Conservation (phyloP, 2,797 vertebrate genomes). For the Carapus acus region DNA sequence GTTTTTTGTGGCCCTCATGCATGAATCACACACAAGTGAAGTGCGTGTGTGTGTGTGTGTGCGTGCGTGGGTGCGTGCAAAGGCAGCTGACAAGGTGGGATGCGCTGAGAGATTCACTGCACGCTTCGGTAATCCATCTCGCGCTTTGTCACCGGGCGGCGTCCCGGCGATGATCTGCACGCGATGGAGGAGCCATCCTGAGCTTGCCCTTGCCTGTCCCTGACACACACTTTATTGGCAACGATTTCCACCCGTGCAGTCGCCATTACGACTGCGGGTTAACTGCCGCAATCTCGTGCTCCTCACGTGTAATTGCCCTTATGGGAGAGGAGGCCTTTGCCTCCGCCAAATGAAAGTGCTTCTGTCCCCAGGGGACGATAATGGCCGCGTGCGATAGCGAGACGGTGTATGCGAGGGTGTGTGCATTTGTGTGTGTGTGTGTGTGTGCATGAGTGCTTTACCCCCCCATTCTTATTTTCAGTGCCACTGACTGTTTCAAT, state of each 20-base stretch:
- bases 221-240: slow-evolving; percentile 49
- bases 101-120: slow-evolving; percentile 36
- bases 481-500: slow-evolving; percentile 7
- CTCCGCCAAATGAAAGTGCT: slow-evolving; percentile 34
- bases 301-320: slow-evolving; percentile 11
- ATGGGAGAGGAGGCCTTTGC: slow-evolving; percentile 33
- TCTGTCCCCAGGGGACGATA: slow-evolving; percentile 18
- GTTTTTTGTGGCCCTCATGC: slow-evolving; percentile 35
- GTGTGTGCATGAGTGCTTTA: background rate
- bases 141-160: slow-evolving; percentile 19
- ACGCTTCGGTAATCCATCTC: slow-evolving; percentile 42
- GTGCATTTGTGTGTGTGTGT: no score
- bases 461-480: slow-evolving; percentile 16
- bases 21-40: slow-evolving; percentile 19
- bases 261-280: slow-evolving; percentile 45
- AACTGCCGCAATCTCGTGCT: slow-evolving; percentile 38
- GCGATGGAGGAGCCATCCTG: slow-evolving; percentile 25
- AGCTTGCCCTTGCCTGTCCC: slow-evolving; percentile 40
- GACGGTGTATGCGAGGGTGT: no score
- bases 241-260: slow-evolving; percentile 25
- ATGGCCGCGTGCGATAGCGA: background rate
- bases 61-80: background rate
- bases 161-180: slow-evolving; percentile 32
- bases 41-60: slow-evolving; percentile 4
- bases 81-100: slow-evolving; percentile 1